Conservation (phyloP, 2,888 invertebrate species). For the Sycophila texana region DNA sequence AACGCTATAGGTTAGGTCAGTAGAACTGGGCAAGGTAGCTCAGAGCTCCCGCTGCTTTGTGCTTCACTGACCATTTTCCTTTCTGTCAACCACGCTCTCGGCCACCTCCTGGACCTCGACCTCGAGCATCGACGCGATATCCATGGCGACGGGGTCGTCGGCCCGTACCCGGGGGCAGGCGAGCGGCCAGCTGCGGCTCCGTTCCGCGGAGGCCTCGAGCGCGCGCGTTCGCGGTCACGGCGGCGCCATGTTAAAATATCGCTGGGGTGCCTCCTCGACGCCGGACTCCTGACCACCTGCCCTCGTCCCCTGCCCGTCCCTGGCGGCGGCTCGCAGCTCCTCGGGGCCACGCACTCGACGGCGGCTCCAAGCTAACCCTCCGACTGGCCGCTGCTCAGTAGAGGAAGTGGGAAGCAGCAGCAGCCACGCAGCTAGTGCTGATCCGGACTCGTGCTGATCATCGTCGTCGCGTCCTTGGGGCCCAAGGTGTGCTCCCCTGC, state of each 20-base stretch:
- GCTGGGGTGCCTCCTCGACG: not conserved
- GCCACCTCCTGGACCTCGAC: constrained; percentile 71
- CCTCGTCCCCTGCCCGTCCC: too few species aligned
- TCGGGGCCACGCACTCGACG: too few species aligned
- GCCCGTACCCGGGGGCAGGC: not conserved
- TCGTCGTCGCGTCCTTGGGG: too few species aligned
- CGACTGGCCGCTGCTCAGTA: too few species aligned
- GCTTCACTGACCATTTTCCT: constrained; percentile 66
- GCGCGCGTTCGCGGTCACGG: constrained; percentile 17
- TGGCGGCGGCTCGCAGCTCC: too few species aligned
- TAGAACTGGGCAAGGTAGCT: constrained; percentile 55
- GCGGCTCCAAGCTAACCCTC: too few species aligned
- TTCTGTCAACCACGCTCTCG: constrained; percentile 61
- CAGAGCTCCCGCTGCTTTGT: not conserved
- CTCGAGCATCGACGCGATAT: constrained; percentile 72
- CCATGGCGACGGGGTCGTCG: constrained; percentile 61
- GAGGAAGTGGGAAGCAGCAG: too few species aligned
- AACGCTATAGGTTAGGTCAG: constrained; percentile 18
- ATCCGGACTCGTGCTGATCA: too few species aligned
- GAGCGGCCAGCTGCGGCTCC: not conserved
- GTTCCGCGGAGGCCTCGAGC: not conserved
- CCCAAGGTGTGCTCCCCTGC: too few species aligned
- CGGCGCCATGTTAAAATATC: constrained; percentile 49
- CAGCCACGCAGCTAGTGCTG: too few species aligned
- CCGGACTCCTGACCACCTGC: not conserved